phyloP scores from a whole-genome alignment of 2,113 vertebrate genomes.

The Pungitius pungitius region DNA sequence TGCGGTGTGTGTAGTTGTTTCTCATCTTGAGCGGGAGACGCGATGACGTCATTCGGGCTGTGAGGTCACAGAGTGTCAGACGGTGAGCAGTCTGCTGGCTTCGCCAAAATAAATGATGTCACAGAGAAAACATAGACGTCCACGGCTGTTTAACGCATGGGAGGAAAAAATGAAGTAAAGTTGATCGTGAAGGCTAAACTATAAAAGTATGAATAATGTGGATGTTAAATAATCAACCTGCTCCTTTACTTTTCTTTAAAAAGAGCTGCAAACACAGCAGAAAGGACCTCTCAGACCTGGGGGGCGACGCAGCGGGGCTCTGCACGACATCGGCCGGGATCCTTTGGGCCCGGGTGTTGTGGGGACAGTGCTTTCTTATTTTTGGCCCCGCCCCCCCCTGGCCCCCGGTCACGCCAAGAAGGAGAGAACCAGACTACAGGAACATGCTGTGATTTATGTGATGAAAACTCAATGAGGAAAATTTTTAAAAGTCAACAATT shows the following conservation, averaged over 20 bases:
- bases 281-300: too few species aligned
- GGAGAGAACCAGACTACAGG: constrained; percentile 74
- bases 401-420: constrained; percentile 68
- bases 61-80: constrained; percentile 68
- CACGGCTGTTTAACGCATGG: neutral
- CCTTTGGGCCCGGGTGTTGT: constrained; percentile 70
- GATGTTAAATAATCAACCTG: too few species aligned
- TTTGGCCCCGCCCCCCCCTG: constrained; percentile 65
- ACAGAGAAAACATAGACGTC: constrained; percentile 49
- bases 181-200: too few species aligned
- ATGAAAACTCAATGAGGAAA: constrained; percentile 68
- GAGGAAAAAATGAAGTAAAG: too few species aligned
- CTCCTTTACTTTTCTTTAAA: too few species aligned
- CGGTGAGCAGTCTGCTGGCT: constrained; percentile 59
- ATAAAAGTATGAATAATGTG: too few species aligned
- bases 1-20: constrained; percentile 11
- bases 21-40: constrained; percentile 30
- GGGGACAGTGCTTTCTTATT: constrained; percentile 77
- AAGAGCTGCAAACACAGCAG: too few species aligned
- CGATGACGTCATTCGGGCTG: constrained; percentile 20
- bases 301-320: too few species aligned
- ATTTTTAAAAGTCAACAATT: constrained; percentile 17
- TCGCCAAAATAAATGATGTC: constrained; percentile 66
- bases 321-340: too few species aligned
- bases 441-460: constrained; percentile 75